Base-by-base conservation (phyloP, 2,888 invertebrate species). In the Macaria notata region DNA sequence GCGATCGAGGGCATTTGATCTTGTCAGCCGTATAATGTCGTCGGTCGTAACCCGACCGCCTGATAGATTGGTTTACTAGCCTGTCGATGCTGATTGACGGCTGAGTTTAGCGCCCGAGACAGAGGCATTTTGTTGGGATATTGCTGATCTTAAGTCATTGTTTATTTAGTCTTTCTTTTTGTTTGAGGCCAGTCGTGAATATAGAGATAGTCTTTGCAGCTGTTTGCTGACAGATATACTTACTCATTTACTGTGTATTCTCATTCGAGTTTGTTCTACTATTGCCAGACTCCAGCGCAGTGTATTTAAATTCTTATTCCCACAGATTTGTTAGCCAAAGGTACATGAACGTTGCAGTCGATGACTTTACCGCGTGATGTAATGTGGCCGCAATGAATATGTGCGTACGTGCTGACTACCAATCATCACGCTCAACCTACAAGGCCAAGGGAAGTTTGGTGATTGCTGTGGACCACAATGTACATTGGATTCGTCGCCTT, bases 301-400 rank as follows among this genome's bases (percentile, higher is more conserved):
- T 6, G 33, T 36, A 36, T 36, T 36, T 36, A 36, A 36, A 36
- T 36, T 36, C 33, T 36, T 7, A 36, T 36, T 36, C 33, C 3
- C 33, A 36, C 5, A 36, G 7, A 36, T 36, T 4, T 60, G 65
- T 57, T 48, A 7, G 6, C 30, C 29, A 41, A 29, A 38, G 33
- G 36, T 49, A 52, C 44, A 48, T 46, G 50, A 53, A 52, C 54
- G 64, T 71, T 69, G 67, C 71, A 66, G 64, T 65, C 59, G 67
- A 76, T 77, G 73, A 73, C 62, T 75, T 73, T 75, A 72, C 69
- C 68, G 69, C 67, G 68, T 80, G 79, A 77, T 78, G 78, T 78
- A 78, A 79, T 67, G 61, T 69, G 74, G 66, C 73, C 74, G 73
- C 66, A 66, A 65, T 67, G 67, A 62, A 47, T 65, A 66, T 67